These are phyloP conservation scores for Piscicola geometra DNA, from an alignment of 2,888 invertebrate genomes.

Conservation along the genomic window DNA sequence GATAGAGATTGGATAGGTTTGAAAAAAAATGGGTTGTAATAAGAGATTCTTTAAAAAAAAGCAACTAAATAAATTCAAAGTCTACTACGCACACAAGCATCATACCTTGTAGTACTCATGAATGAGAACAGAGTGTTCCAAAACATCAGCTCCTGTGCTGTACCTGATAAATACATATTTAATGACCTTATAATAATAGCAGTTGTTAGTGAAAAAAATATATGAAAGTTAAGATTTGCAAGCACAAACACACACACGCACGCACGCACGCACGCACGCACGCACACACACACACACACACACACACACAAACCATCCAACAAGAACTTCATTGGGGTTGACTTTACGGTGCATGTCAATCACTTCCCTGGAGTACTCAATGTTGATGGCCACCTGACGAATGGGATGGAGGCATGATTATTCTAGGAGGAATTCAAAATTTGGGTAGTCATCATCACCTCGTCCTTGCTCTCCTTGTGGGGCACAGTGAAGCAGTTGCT, in stretches of 20 bases:
- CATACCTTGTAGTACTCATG: slow-evolving; percentile 79
- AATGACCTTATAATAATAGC: no score
- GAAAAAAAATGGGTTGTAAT: not conserved
- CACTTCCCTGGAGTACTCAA: slow-evolving; percentile 91
- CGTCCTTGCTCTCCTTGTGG: slow-evolving; percentile 91
- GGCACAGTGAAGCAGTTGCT: slow-evolving; percentile 99
- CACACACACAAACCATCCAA: slow-evolving; percentile 76
- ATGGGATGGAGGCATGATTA: not conserved
- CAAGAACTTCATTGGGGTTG: slow-evolving; percentile 84
- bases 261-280: no score
- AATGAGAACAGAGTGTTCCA: slow-evolving; percentile 91
- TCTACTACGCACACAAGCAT: not conserved
- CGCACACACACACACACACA: no score
- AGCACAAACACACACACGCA: no score
- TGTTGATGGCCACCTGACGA: slow-evolving; percentile 85
- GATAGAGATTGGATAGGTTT: not conserved
- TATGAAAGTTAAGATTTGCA: no score
- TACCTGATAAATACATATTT: no score
- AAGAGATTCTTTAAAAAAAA: not conserved
- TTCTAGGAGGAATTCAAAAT: not conserved
- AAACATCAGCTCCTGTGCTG: slow-evolving; percentile 95
- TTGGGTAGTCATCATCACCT: slow-evolving; percentile 55
- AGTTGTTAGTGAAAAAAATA: no score
- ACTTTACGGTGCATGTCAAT: slow-evolving; percentile 88
- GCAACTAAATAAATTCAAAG: not conserved